Evolutionary conservation across 2,113 vertebrate genomes (phyloP), one percentile per base, ranked within the genome.

Genomic region (Desmodus rotundus): DNA sequence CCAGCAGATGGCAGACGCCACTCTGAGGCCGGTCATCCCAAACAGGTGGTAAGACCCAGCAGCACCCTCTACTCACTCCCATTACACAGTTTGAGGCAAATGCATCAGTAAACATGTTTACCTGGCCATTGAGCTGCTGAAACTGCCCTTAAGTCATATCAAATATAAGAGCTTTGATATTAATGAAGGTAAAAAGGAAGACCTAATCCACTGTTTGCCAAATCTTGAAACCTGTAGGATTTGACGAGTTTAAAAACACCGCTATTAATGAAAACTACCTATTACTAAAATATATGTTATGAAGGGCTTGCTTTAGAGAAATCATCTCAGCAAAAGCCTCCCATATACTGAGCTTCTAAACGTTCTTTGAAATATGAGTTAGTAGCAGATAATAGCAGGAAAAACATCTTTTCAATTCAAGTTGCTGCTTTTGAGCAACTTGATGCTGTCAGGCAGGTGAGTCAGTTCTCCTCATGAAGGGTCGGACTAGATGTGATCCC

Each of bases 351-450:
- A 76, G 16, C 50, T 93, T 76, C 28, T n/a, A 56, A 56, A 54
- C 24, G 63, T 77, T 41, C 33, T 93, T 77, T 93, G 52, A 88
- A 91, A 82, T 56, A 61, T 33, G 41, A 86, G 56, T 92, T 88
- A 81, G 67, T 54, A 68, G 31, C 28, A 72, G 45, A 78, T 43
- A 81, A 81, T n/a, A 86, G 38, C 4, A 19, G 43, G 58, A 93
- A 86, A 41, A 38, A 14, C 83, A 84, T 73, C 33, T 3, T 1
- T n/a, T 91, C 33, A 54, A 91, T 87, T 82, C 24, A 63, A 63
- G 28, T 87, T 78, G 82, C 76, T 80, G n/a, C 52, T 43, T 89
- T 80, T 89, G 73, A 78, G 20, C 3, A 36, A 47, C 38, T 63
- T 73, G 58, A 77, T 82, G 28, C 84, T 22, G 19, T 63, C 50